Percentiles rank a stretch among this genome's conserved stretches.
These are phyloP conservation scores for Epicauta chinensis DNA, from an alignment of 1,140 invertebrate species.

Conservation along the genomic window DNA sequence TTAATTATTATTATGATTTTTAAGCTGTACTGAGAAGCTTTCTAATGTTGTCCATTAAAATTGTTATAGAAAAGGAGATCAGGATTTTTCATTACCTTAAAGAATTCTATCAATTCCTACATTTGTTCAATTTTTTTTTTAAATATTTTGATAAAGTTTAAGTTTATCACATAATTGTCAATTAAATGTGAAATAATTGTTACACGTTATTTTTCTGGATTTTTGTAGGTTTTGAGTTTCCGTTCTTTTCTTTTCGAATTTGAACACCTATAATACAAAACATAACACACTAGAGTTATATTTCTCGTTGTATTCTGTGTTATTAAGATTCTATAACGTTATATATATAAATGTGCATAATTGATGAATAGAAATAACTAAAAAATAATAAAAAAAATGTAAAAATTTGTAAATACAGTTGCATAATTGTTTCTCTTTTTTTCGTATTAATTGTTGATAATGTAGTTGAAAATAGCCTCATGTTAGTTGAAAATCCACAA, in stretches of 20 bases:
- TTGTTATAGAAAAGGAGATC: constrained; percentile 21
- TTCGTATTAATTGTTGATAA: neutral
- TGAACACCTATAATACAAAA: neutral
- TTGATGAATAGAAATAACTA: constrained; percentile 1
- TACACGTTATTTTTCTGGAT: neutral
- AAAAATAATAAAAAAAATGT: constrained; percentile 9
- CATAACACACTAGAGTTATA: constrained; percentile 23
- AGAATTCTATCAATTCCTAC: neutral
- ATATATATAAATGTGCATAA: constrained; percentile 5
- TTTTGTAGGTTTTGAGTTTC: too few species aligned
- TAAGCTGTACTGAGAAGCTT: constrained; percentile 26
- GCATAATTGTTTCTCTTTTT: neutral
- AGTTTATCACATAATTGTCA: too few species aligned
- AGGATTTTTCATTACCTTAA: too few species aligned
- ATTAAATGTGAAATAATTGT: constrained; percentile 3
- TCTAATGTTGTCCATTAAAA: constrained; percentile 30
- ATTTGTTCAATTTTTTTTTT: neutral
- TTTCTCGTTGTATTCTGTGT: constrained; percentile 29
- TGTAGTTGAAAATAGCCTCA: neutral
- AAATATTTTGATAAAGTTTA: too few species aligned
- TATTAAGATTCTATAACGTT: constrained; percentile 27
- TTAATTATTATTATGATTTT: constrained; percentile 4
- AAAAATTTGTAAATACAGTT: constrained; percentile 2
- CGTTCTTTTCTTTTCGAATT: too few species aligned
- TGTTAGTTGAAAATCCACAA: too few species aligned